A percentile compares a stretch with the other conserved stretches of the same genome.
phyloP scores from a whole-genome alignment of 2,797 vertebrate genomes.

The Antrozous pallidus region DNA sequence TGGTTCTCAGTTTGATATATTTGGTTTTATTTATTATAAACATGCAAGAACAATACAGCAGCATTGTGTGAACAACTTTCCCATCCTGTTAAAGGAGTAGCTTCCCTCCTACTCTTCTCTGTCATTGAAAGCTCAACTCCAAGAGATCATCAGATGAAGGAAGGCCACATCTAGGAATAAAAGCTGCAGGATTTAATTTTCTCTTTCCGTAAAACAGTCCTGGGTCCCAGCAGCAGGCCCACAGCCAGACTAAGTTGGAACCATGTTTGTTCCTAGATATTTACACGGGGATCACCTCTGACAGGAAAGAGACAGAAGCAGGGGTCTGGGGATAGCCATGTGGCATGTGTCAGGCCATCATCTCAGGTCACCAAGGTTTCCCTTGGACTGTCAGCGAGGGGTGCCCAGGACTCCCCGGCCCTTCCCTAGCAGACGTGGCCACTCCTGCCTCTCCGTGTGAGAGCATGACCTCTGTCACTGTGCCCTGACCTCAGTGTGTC shows the following conservation, averaged over 20 bases:
- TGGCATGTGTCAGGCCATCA: background rate
- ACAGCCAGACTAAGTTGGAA: slow-evolving; percentile 34
- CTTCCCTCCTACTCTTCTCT: slow-evolving; percentile 59
- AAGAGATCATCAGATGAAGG: slow-evolving; percentile 71
- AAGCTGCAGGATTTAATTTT: slow-evolving; percentile 70
- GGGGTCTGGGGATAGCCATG: slow-evolving; percentile 7
- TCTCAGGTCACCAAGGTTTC: background rate
- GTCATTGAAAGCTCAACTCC: slow-evolving; percentile 58
- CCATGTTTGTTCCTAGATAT: slow-evolving; percentile 51
- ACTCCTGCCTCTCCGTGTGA: slow-evolving; percentile 33
- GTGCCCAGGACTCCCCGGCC: background rate
- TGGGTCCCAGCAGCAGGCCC: slow-evolving; percentile 51
- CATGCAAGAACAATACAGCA: background rate
- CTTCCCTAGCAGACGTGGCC: background rate
- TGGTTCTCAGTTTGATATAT: background rate
- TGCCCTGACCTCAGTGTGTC: slow-evolving; percentile 47
- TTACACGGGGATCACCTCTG: slow-evolving; percentile 32
- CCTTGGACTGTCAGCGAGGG: background rate
- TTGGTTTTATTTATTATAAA: slow-evolving; percentile 5
- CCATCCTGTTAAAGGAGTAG: slow-evolving; percentile 59
- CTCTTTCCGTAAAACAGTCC: slow-evolving; percentile 65
- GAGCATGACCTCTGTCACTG: background rate
- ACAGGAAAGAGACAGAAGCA: slow-evolving; percentile 44
- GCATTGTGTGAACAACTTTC: background rate
- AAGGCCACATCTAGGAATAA: slow-evolving; percentile 68